These are phyloP conservation scores for Pseudomyrmex flavicornis DNA, from an alignment of 1,140 invertebrate species.

Conservation along the genomic window DNA sequence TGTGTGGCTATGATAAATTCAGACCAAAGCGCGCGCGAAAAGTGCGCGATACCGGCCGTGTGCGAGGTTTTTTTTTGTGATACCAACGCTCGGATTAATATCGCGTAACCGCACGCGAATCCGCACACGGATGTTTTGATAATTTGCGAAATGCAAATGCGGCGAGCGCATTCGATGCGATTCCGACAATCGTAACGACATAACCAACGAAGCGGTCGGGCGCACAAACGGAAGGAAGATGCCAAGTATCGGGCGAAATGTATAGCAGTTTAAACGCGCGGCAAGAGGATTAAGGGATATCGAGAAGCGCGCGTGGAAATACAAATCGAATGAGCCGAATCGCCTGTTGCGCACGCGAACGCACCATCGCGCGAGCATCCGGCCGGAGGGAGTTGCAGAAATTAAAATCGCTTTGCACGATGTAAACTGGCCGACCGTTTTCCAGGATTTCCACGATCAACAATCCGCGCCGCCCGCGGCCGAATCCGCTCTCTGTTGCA, in stretches of 20 bases:
- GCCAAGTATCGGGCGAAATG: constrained; percentile 13
- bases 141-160: constrained; percentile 39
- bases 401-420: constrained; percentile 39
- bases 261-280: constrained; percentile 37
- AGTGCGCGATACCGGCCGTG: neutral
- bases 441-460: neutral
- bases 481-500: neutral
- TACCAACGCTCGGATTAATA: constrained; percentile 30
- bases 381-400: constrained; percentile 8
- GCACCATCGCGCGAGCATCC: neutral
- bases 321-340: constrained; percentile 50
- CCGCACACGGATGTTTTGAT: constrained; percentile 1
- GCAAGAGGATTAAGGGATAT: constrained; percentile 60
- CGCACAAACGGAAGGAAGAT: neutral
- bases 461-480: neutral
- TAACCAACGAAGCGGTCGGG: neutral
- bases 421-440: neutral
- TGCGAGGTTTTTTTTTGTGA: neutral
- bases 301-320: constrained; percentile 43
- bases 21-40: neutral
- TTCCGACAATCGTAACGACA: neutral
- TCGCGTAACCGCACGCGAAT: neutral
- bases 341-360: constrained; percentile 54
- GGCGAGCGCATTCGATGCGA: neutral
- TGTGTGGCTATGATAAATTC: neutral